phyloP scores from a whole-genome alignment of 30 jellyfish, hydroid and myxozoan genomes.

The Haliclystus octoradiatus region DNA sequence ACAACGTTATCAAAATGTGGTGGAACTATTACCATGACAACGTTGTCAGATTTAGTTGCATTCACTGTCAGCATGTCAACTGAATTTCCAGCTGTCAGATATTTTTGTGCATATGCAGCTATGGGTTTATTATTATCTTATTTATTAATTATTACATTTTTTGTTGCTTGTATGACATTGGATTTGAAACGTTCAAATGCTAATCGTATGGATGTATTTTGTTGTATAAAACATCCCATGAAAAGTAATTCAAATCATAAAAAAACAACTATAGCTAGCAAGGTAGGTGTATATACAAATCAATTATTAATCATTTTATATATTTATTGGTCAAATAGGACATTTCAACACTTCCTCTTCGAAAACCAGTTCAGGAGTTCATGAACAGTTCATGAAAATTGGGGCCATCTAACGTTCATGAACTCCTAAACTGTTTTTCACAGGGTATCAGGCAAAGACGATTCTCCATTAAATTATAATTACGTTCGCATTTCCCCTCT shows the following conservation, averaged over 20 bases:
- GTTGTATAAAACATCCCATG: not conserved
- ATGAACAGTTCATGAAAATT: too few species aligned
- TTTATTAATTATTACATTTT: slow-evolving; percentile 57
- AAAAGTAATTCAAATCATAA: slow-evolving; percentile 15
- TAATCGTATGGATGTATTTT: slow-evolving; percentile 48
- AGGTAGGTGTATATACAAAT: too few species aligned
- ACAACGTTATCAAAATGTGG: slow-evolving; percentile 72
- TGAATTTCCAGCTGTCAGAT: slow-evolving; percentile 76
- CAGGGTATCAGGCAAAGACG: too few species aligned
- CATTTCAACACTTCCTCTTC: too few species aligned
- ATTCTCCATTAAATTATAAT: too few species aligned
- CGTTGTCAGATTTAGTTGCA: slow-evolving; percentile 79
- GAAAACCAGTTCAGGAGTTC: too few species aligned
- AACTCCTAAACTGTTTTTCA: too few species aligned
- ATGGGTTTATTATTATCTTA: slow-evolving; percentile 48
- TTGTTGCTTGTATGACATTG: slow-evolving; percentile 53
- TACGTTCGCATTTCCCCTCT: too few species aligned
- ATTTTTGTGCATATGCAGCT: slow-evolving; percentile 84
- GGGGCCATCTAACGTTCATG: too few species aligned
- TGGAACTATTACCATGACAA: slow-evolving; percentile 87
- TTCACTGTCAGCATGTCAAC: slow-evolving; percentile 74
- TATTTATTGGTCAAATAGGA: too few species aligned
- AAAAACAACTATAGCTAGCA: slow-evolving; percentile 1
- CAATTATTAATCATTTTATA: too few species aligned
- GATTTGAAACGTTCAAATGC: slow-evolving; percentile 70